Conservation (phyloP, 1,140 invertebrate species). For the Drosophila parvula region DNA sequence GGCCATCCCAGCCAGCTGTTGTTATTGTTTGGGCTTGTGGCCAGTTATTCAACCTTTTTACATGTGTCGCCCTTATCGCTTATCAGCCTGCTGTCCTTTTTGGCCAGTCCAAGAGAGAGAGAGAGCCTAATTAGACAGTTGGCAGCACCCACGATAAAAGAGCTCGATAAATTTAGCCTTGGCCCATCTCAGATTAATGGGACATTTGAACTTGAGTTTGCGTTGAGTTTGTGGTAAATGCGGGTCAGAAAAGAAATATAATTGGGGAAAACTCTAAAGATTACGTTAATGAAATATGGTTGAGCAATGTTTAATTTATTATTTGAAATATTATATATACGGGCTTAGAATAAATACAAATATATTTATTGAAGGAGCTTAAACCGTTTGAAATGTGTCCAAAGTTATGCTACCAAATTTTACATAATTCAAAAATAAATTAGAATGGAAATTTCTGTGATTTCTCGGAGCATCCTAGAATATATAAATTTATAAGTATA, state of each 20-base stretch:
- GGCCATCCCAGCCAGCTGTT: constrained; percentile 33
- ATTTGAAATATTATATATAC: not conserved
- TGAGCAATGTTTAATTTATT: not conserved
- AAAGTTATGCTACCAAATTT: too few species aligned
- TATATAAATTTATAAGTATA: too few species aligned
- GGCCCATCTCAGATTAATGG: constrained; percentile 62
- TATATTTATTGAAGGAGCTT: too few species aligned
- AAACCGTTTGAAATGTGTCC: too few species aligned
- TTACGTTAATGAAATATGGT: constrained; percentile 1
- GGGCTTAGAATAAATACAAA: not conserved
- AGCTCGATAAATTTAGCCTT: constrained; percentile 60
- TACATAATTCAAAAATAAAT: too few species aligned
- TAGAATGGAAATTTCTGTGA: too few species aligned
- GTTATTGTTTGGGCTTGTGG: constrained; percentile 27
- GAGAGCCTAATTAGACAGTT: constrained; percentile 61
- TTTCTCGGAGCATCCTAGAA: too few species aligned
- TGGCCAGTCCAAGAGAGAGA: constrained; percentile 31
- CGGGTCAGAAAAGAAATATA: constrained; percentile 19
- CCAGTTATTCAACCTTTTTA: constrained; percentile 49
- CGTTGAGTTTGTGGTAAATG: constrained; percentile 27
- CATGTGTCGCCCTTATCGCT: constrained; percentile 39
- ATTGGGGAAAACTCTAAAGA: constrained; percentile 7
- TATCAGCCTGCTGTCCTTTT: constrained; percentile 23
- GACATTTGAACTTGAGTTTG: constrained; percentile 64
- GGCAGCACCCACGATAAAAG: constrained; percentile 46